Percentiles rank a stretch among this genome's conserved stretches.
These are phyloP conservation scores for Ypsolopha sequella DNA, from an alignment of 2,888 invertebrate genomes.

Conservation along the genomic window DNA sequence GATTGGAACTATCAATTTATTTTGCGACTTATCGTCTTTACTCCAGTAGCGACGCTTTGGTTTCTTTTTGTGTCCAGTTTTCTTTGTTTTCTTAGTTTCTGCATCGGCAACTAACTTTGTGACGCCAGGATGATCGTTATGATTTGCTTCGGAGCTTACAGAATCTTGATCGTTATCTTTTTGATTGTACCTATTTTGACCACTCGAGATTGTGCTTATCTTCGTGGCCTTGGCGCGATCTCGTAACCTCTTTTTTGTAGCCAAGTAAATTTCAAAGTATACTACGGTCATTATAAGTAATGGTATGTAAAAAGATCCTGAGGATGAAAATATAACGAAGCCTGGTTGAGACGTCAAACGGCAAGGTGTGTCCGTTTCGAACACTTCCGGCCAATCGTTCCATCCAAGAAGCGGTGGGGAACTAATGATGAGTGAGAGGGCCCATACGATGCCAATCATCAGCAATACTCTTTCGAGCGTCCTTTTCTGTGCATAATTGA, in stretches of 20 bases:
- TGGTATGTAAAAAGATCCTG: slow-evolving; percentile 96
- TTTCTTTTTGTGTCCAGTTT: slow-evolving; percentile 51
- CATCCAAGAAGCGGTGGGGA: slow-evolving; percentile 92
- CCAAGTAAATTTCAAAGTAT: slow-evolving; percentile 95
- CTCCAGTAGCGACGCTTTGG: slow-evolving; percentile 68
- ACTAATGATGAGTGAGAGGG: slow-evolving; percentile 86
- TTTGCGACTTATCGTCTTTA: slow-evolving; percentile 56
- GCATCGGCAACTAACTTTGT: slow-evolving; percentile 40
- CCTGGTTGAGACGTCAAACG: slow-evolving; percentile 89
- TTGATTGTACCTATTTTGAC: slow-evolving; percentile 49
- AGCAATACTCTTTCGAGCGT: slow-evolving; percentile 87
- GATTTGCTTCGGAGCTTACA: slow-evolving; percentile 86
- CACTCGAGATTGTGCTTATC: slow-evolving; percentile 76
- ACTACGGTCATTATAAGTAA: slow-evolving; percentile 95
- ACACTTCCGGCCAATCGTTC: slow-evolving; percentile 94
- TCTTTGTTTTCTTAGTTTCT: slow-evolving; percentile 52
- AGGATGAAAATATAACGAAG: slow-evolving; percentile 91
- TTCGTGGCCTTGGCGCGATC: slow-evolving; percentile 88
- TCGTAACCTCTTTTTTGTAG: slow-evolving; percentile 86
- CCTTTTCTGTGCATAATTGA: slow-evolving; percentile 93
- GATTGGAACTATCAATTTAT: slow-evolving; percentile 59
- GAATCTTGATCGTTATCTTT: slow-evolving; percentile 79
- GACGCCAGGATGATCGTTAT: slow-evolving; percentile 73
- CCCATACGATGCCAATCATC: slow-evolving; percentile 91
- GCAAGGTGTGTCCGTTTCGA: slow-evolving; percentile 83